phyloP scores from a whole-genome alignment of 64 coral and sea anemone genomes.

The Orbicella faveolata region DNA sequence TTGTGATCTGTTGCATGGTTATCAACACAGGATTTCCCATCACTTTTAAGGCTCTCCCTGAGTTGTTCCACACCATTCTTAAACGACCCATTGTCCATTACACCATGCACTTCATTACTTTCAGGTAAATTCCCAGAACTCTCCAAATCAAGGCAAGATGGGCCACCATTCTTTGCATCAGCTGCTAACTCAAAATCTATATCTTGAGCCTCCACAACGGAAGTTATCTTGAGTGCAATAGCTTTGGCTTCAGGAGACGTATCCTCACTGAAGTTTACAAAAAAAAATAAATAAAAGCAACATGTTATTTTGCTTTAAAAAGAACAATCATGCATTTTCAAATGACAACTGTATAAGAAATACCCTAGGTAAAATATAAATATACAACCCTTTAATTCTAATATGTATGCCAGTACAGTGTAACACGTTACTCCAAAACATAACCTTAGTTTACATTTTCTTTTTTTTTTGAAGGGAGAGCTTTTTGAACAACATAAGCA shows the following conservation, averaged over 20 bases:
- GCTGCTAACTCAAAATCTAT: background rate
- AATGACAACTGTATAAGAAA: too few relatives aligned
- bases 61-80: background rate
- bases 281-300: background rate
- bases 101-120: background rate
- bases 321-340: background rate
- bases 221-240: background rate
- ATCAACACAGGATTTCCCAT: constrained; percentile 2
- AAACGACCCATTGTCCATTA: background rate
- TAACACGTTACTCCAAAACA: too few relatives aligned
- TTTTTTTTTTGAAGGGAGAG: too few relatives aligned
- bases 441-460: too few relatives aligned
- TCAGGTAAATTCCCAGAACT: background rate
- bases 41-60: background rate
- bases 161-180: background rate
- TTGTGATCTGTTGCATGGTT: constrained; percentile 46
- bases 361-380: too few relatives aligned
- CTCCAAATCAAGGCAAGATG: background rate
- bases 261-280: background rate
- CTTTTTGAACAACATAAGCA: too few relatives aligned
- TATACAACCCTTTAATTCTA: too few relatives aligned
- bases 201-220: background rate
- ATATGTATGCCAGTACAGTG: too few relatives aligned
- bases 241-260: background rate
- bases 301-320: background rate